phyloP scores from a whole-genome alignment of 2,113 vertebrate genomes.

The Caloenas nicobarica region DNA sequence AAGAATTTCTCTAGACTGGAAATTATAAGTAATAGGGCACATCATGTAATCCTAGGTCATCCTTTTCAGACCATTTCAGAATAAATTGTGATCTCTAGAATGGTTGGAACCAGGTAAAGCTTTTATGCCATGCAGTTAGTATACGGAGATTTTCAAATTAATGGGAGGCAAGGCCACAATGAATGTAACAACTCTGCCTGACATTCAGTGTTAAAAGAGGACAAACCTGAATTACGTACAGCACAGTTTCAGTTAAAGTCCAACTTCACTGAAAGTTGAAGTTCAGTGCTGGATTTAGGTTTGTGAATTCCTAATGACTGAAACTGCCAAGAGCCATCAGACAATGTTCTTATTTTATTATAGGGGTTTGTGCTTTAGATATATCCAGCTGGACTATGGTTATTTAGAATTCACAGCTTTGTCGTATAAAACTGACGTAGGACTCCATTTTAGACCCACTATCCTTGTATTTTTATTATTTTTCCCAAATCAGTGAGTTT shows the following conservation, averaged over 20 bases:
- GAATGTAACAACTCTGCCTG: background rate
- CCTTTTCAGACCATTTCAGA: background rate
- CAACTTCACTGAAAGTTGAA: background rate
- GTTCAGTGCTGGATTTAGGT: background rate
- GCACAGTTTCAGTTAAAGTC: background rate
- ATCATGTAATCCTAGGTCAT: background rate
- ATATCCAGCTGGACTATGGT: background rate
- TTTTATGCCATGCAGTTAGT: accelerated
- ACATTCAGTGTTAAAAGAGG: background rate
- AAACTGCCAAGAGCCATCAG: background rate
- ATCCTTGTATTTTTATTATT: background rate
- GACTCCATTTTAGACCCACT: background rate
- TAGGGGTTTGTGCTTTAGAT: background rate
- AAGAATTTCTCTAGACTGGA: background rate
- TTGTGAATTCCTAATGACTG: background rate
- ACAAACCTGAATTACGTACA: background rate
- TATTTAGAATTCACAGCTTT: background rate
- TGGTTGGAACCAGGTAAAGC: background rate
- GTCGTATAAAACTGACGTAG: background rate
- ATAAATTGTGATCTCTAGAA: background rate
- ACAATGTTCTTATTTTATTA: background rate
- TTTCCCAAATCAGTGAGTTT: background rate
- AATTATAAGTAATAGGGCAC: background rate
- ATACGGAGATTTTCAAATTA: background rate
- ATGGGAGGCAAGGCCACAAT: background rate